Evolutionary conservation across 1,140 invertebrate genomes (phyloP).

Genomic region (Orchestia grillus): DNA sequence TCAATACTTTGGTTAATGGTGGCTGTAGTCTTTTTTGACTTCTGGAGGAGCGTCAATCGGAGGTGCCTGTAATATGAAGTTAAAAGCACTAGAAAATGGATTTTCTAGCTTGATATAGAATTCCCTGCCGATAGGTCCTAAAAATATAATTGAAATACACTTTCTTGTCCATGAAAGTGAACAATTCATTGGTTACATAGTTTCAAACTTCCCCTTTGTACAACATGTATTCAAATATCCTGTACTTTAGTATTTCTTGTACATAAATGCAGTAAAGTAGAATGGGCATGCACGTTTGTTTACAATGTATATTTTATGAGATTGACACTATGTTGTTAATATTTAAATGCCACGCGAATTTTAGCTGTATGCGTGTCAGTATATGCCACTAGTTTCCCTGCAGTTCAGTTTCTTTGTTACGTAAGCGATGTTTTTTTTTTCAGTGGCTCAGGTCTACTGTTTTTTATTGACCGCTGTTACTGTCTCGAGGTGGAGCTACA

Average conservation of each 20-base stretch:
- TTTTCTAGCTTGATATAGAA: background rate
- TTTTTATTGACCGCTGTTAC: background rate
- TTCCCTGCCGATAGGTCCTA: background rate
- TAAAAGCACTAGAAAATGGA: background rate
- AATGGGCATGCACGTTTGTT: background rate
- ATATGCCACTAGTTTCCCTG: background rate
- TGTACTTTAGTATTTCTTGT: background rate
- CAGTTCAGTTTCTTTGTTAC: background rate
- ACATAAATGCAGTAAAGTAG: background rate
- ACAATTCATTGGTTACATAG: background rate
- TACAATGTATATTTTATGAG: conserved; percentile 26
- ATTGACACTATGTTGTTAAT: conserved; percentile 33
- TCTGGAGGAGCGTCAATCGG: no score
- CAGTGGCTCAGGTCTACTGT: background rate
- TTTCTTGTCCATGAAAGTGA: background rate
- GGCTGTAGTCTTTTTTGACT: no score
- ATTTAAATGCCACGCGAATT: background rate
- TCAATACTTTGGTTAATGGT: no score
- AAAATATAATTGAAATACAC: background rate
- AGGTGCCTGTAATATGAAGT: background rate
- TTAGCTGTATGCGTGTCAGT: background rate
- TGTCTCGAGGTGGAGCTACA: background rate
- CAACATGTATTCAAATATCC: background rate
- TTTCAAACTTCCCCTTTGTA: background rate
- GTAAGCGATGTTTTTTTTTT: background rate